Evolutionary conservation across 2,888 invertebrate genomes (phyloP), one percentile per base, ranked within the genome.

Genomic region (Sycophila texana): DNA sequence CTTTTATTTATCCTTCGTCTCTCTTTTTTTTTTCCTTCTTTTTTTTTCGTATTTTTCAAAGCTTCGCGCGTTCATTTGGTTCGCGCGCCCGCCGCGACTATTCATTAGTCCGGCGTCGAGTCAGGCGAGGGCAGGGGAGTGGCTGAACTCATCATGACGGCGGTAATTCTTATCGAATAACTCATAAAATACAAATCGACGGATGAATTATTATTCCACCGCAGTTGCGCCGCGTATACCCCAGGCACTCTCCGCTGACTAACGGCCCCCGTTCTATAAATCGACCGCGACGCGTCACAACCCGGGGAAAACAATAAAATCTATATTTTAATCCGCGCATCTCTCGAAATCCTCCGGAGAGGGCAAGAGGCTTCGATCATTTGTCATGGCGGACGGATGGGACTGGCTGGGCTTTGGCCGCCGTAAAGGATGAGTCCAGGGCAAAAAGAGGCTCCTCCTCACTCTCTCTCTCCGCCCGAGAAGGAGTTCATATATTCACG

Each of bases 241-340:
- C 39, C 10, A 1, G 77, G 79, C 70, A 82, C 26, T 26, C 26
- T 26, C 82, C 80, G 85, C 76, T 88, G 88, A 88, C 85, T 87
- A 87, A 89, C 86, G 85, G 82, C 84, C 84, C 18, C 26, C 2
- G 26, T 1, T 26, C 80, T 84, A 88, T 87, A 87, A 87, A 88
- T 88, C 85, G 70, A 51, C 58, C 20, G 77, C 80, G 82, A 10
- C 80, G 84, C 84, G 83, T 82, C 84, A 83, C 84, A 82, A 82
- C 83, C 83, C 39, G 39, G 39, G 84, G 81, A 85, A 88, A 88
- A 88, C 89, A 88, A 89, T 89, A 87, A 89, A 89, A 87, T 87
- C 87, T 88, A 88, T 89, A 89, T 88, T 88, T 88, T 88, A 89
- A 89, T 88, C 86, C 84, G 83, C 84, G 84, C 82, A 39, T 10